A percentile compares a stretch with the other conserved stretches of the same genome.
Conservation (phyloP, 2,888 invertebrate species). For the Brachyptera putata region DNA sequence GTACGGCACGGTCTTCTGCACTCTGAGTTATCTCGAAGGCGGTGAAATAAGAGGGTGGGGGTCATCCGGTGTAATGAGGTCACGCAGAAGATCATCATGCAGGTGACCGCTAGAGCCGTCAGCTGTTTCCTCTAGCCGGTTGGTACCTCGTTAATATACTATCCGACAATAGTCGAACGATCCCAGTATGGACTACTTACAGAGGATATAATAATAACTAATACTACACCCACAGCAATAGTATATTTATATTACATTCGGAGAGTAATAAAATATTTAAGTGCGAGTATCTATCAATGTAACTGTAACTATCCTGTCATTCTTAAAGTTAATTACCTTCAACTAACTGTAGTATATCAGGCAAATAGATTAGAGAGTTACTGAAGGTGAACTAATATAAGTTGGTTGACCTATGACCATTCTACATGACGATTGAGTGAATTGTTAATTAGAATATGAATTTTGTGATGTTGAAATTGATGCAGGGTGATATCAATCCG, state of each 20-base stretch:
- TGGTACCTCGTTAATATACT: background rate
- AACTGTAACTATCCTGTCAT: constrained; percentile 12
- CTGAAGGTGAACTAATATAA: background rate
- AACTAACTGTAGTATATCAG: constrained; percentile 1
- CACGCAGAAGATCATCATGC: constrained; percentile 22
- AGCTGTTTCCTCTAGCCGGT: constrained; percentile 23
- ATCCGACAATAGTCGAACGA: background rate
- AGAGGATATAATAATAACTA: background rate
- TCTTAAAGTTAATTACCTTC: constrained; percentile 12
- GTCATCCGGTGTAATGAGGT: constrained; percentile 24
- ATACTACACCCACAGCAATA: background rate
- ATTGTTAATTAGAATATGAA: background rate
- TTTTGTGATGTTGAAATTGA: background rate
- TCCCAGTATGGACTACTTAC: background rate
- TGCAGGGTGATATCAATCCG: background rate
- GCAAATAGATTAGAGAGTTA: constrained; percentile 6
- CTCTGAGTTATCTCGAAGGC: too few relatives aligned
- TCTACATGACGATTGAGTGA: too few relatives aligned
- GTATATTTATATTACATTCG: background rate
- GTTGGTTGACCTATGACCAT: background rate
- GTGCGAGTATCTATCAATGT: constrained; percentile 2
- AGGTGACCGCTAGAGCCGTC: constrained; percentile 24
- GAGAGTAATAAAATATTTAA: background rate
- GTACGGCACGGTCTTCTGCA: too few relatives aligned
- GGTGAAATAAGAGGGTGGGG: too few relatives aligned